Evolutionary conservation across 2,113 vertebrate species (phyloP).

Genomic region (Etia nguti): DNA sequence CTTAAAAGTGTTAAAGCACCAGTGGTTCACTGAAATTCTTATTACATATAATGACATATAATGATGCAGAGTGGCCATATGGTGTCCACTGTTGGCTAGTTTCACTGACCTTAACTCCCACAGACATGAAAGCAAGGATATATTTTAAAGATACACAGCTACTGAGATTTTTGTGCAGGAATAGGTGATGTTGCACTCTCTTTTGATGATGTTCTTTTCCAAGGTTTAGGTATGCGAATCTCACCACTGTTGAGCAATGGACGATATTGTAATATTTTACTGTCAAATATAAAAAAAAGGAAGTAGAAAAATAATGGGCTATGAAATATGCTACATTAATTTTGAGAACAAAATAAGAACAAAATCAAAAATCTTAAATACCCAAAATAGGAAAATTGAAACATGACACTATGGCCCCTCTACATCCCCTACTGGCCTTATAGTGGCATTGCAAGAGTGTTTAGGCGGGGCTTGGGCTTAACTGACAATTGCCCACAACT

Average conservation of each 20-base stretch:
- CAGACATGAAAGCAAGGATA: neutral
- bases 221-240: neutral
- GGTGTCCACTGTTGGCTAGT: neutral
- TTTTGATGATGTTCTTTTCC: neutral
- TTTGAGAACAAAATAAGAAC: neutral
- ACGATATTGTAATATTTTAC: neutral
- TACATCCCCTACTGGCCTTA: neutral
- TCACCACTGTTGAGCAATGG: neutral
- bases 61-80: neutral
- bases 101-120: neutral
- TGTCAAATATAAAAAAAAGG: neutral
- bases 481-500: neutral
- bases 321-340: neutral
- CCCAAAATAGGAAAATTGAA: neutral
- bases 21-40: neutral
- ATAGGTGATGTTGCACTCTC: neutral
- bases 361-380: neutral
- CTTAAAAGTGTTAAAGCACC: neutral
- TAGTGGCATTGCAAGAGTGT: neutral
- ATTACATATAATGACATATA: neutral
- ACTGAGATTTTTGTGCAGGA: neutral
- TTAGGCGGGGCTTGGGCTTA: neutral
- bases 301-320: neutral
- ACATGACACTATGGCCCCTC: neutral
- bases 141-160: neutral